These are phyloP conservation scores for Archips xylosteana DNA, from an alignment of 2,888 invertebrate species.

Conservation along the genomic window DNA sequence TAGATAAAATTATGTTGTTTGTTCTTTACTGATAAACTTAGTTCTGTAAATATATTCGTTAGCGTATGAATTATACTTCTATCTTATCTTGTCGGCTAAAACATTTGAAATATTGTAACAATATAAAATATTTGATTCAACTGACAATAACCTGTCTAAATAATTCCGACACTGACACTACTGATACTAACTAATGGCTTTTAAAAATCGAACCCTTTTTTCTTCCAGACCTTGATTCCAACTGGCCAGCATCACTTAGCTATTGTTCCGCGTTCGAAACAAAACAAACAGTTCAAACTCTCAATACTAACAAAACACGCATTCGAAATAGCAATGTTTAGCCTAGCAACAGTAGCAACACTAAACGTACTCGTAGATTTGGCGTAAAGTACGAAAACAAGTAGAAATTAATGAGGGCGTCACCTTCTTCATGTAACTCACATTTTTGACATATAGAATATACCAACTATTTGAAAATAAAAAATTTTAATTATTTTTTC, in stretches of 20 bases:
- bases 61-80: too few relatives aligned
- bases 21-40: too few relatives aligned
- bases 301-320: conserved; percentile 3
- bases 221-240: conserved; percentile 17
- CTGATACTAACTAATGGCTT: conserved; percentile 4
- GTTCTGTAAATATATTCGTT: too few relatives aligned
- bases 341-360: neutral
- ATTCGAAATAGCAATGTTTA: neutral
- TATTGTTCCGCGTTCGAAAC: conserved; percentile 17
- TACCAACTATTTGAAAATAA: too few relatives aligned
- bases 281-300: conserved; percentile 17
- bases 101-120: neutral
- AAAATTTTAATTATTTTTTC: too few relatives aligned
- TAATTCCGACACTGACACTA: neutral
- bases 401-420: too few relatives aligned
- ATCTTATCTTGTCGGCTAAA: too few relatives aligned
- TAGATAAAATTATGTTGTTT: too few relatives aligned
- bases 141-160: too few relatives aligned
- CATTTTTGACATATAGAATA: too few relatives aligned
- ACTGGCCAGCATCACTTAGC: conserved; percentile 15
- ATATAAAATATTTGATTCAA: neutral
- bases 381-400: too few relatives aligned
- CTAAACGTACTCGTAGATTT: neutral
- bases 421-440: too few relatives aligned
- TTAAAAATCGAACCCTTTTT: conserved; percentile 8